Evolutionary conservation across 2,888 invertebrate genomes (phyloP).

Genomic region (Drosophila vallismaia): DNA sequence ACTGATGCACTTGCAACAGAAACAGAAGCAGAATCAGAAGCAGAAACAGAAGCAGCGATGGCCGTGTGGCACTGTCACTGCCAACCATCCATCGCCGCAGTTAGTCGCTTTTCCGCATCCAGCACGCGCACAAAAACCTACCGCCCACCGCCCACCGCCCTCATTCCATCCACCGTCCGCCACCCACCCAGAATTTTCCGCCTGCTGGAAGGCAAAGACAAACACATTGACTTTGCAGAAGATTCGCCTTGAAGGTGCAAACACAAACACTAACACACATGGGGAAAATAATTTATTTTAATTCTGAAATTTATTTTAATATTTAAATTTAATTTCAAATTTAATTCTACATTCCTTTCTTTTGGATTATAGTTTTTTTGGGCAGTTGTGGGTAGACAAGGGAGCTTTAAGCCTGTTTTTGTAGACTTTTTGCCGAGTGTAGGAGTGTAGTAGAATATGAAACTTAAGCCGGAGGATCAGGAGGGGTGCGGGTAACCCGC

Average conservation of each 20-base stretch:
- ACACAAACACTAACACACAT: conserved; percentile 42
- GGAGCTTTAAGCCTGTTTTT: not conserved
- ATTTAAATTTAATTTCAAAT: too few species aligned
- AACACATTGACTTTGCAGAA: conserved; percentile 68
- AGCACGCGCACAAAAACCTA: conserved; percentile 59
- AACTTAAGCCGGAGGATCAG: not conserved
- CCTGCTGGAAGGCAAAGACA: conserved; percentile 72
- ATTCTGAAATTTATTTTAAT: too few species aligned
- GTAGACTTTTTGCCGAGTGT: not conserved
- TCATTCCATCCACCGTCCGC: conserved; percentile 10
- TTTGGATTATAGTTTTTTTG: too few species aligned
- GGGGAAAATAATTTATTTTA: not conserved
- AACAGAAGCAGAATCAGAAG: not conserved
- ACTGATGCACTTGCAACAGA: conserved; percentile 65
- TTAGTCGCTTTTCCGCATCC: conserved; percentile 47
- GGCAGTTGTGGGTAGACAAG: too few species aligned
- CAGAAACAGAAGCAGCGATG: not conserved
- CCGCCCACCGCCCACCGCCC: conserved; percentile 13
- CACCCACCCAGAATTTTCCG: conserved; percentile 5
- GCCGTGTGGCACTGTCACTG: conserved; percentile 9
- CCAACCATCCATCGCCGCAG: conserved; percentile 51
- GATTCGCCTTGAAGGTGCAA: conserved; percentile 60
- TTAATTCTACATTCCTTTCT: too few species aligned
- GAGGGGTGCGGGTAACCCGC: conserved; percentile 38
- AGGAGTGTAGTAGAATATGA: not conserved